phyloP scores from a whole-genome alignment of 1,140 invertebrate species.

The Tribolium castaneum region DNA sequence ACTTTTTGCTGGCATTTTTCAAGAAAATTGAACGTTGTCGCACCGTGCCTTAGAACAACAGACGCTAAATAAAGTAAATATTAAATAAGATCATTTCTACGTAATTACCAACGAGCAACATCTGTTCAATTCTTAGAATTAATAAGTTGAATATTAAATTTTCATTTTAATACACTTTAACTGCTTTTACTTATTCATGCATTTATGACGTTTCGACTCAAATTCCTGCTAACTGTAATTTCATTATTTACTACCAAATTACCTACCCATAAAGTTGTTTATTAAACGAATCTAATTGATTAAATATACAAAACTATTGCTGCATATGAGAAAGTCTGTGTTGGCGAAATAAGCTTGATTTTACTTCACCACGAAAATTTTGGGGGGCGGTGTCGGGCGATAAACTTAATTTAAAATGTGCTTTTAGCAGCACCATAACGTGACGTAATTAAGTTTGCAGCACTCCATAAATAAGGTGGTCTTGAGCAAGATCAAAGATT shows the following conservation, averaged over 20 bases:
- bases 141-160: background rate
- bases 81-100: background rate
- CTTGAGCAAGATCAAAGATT: slow-evolving; percentile 9
- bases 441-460: background rate
- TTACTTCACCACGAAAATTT: too few species aligned
- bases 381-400: background rate
- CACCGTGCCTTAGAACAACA: background rate
- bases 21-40: background rate
- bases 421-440: background rate
- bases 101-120: background rate
- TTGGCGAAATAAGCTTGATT: too few species aligned
- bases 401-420: background rate
- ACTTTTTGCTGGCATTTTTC: background rate
- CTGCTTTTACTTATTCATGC: background rate
- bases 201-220: background rate
- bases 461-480: background rate
- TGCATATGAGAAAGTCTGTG: background rate
- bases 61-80: background rate
- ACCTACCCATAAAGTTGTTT: background rate
- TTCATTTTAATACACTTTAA: background rate
- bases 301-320: background rate
- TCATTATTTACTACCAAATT: background rate
- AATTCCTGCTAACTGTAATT: background rate
- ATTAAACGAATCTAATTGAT: background rate
- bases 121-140: background rate